Base-by-base conservation (phyloP, 2,113 vertebrate genomes). In the Microtus richardsoni region DNA sequence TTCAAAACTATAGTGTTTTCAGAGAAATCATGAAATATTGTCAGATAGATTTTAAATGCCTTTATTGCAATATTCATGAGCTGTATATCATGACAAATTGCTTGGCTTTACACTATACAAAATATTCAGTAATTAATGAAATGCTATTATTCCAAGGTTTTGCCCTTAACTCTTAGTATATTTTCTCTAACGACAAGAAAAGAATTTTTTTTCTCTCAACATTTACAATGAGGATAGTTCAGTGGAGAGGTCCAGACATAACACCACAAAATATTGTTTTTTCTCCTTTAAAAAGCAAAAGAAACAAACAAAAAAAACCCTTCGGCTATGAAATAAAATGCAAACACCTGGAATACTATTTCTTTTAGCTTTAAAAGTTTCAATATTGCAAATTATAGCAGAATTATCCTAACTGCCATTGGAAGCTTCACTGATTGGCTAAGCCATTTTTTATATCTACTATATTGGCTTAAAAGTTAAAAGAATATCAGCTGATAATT, bases 1-100 rank as follows among this genome's bases (percentile, higher is more conserved):
- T 96, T 97, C 70, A 96, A 88, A 95, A 91, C 60, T 54, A 80
- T 66, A 97, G 96, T 95, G 82, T 97, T 97, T 86, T 97, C 49
- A 91, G 44, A 26, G 49, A 11, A 41, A 93, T 91, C 60, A 64
- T 47, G 33, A 47, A 91, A 85, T 75, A 74, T 47, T 74, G 80
- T 88, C 52, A 91, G 64, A 49, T 79, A 87, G 36, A 83, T 91
- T 88, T 71, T 7, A 3, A 88, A 74, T 26, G 52, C 13, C 7
- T 88, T 71, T 75, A 54, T 68, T 70, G 21, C 83, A 60, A 36
- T 58, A 91, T 62, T 78, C 7, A n/a, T 83, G 90, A 85, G 4
- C 9, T 62, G 9, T 54, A 19, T 14, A 85, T 28, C 41, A 33
- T 54, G 60, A 66, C n/a, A 9, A 93, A 74, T 4, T 44, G 22